Conservation (phyloP, 2,113 vertebrate genomes). For the Apeltes quadracus region DNA sequence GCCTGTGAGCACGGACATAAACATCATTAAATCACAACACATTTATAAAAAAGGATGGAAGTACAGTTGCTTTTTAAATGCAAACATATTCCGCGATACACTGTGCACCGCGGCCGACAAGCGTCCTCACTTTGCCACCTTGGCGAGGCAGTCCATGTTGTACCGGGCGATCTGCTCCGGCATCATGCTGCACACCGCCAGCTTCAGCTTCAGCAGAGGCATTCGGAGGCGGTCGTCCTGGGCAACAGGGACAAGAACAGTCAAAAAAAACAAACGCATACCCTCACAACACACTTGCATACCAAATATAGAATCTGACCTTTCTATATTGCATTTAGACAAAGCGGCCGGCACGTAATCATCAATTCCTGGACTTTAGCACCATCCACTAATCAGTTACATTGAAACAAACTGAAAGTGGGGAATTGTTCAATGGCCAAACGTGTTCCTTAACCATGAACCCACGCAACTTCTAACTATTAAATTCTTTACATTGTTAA, state of each 20-base stretch:
- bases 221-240: slow-evolving; percentile 93
- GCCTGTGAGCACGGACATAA: slow-evolving; percentile 72
- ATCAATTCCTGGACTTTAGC: not conserved
- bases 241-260: slow-evolving; percentile 6
- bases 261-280: not conserved
- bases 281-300: not conserved
- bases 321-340: not conserved
- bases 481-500: not conserved
- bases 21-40: not conserved
- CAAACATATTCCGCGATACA: not conserved
- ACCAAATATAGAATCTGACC: slow-evolving; percentile 24
- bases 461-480: not conserved
- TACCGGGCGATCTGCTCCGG: slow-evolving; percentile 94
- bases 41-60: not conserved
- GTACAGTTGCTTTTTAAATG: not conserved
- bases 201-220: slow-evolving; percentile 93
- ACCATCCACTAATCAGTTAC: not conserved
- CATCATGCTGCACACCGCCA: slow-evolving; percentile 95
- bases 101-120: not conserved
- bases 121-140: slow-evolving; percentile 88
- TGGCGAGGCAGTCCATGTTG: slow-evolving; percentile 97
- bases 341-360: not conserved
- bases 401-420: not conserved
- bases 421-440: not conserved
- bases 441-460: not conserved